A percentile compares a stretch with the other conserved stretches of the same genome.
These are phyloP conservation scores for Nymphalis urticae DNA, from an alignment of 2,888 invertebrate genomes.

Conservation along the genomic window DNA sequence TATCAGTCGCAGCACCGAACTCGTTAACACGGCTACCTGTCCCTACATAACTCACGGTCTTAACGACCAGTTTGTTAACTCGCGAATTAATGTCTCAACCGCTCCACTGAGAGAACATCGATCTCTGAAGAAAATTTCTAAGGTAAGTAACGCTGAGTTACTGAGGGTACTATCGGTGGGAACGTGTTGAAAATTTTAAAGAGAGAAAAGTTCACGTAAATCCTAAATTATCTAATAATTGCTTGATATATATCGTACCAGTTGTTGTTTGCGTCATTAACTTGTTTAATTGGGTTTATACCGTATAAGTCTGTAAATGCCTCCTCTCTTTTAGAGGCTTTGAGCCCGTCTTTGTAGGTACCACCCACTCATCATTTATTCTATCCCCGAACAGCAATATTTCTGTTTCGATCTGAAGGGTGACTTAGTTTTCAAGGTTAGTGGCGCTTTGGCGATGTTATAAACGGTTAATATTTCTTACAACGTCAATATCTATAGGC, in stretches of 20 bases:
- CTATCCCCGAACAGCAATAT: no score
- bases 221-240: no score
- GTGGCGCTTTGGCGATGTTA: no score
- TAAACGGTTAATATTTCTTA: no score
- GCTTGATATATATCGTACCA: background rate
- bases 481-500: no score
- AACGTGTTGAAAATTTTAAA: conserved; percentile 9
- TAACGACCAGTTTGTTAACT: conserved; percentile 61
- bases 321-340: no score
- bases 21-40: conserved; percentile 70
- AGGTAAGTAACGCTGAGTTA: conserved; percentile 22
- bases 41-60: conserved; percentile 62
- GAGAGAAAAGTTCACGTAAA: conserved; percentile 1
- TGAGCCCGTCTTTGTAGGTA: no score
- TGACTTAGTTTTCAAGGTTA: no score
- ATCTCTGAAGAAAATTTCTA: conserved; percentile 27
- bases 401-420: no score
- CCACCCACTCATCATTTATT: no score
- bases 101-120: conserved; percentile 23
- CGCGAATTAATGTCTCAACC: conserved; percentile 46
- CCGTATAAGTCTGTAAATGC: no score
- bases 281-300: background rate
- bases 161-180: conserved; percentile 1
- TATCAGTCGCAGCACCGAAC: conserved; percentile 52
- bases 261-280: background rate